phyloP scores from a whole-genome alignment of 2,888 invertebrate species.

The Pristionchus japonicus region DNA sequence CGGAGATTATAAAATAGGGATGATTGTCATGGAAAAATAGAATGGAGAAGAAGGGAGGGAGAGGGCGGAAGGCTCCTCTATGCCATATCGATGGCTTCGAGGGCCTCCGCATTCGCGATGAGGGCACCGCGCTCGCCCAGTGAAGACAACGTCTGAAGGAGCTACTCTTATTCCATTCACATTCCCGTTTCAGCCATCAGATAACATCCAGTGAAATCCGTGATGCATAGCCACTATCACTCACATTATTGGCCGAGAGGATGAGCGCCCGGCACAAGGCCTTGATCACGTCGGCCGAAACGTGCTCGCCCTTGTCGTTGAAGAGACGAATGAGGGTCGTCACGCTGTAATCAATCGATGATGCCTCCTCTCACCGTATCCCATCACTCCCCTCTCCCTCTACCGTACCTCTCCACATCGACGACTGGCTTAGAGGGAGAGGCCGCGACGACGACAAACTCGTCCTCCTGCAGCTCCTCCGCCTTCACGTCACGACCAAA shows the following conservation, averaged over 20 bases:
- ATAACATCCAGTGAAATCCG: no score
- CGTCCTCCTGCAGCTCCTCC: not conserved
- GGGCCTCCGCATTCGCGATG: conserved; percentile 16
- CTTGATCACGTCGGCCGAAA: not conserved
- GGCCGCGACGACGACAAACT: not conserved
- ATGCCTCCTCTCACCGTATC: not conserved
- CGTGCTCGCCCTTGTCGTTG: not conserved
- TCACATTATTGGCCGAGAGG: not conserved
- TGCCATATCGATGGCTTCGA: not conserved
- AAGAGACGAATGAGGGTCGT: not conserved
- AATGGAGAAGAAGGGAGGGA: not conserved
- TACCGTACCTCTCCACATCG: conserved; percentile 13
- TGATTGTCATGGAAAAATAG: not conserved
- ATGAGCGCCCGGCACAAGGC: conserved; percentile 1
- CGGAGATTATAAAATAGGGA: no score
- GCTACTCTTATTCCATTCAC: not conserved
- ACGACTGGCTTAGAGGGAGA: not conserved
- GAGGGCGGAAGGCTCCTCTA: not conserved
- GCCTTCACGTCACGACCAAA: not conserved
- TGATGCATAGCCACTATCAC: no score
- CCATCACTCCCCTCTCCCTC: not conserved
- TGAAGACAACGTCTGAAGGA: not conserved
- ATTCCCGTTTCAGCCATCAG: not conserved
- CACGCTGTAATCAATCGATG: not conserved
- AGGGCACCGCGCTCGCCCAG: not conserved